A percentile compares a stretch with the other conserved stretches of the same genome.
Conservation (phyloP, 2,888 invertebrate genomes). For the Caenorhabditis imperialis region DNA sequence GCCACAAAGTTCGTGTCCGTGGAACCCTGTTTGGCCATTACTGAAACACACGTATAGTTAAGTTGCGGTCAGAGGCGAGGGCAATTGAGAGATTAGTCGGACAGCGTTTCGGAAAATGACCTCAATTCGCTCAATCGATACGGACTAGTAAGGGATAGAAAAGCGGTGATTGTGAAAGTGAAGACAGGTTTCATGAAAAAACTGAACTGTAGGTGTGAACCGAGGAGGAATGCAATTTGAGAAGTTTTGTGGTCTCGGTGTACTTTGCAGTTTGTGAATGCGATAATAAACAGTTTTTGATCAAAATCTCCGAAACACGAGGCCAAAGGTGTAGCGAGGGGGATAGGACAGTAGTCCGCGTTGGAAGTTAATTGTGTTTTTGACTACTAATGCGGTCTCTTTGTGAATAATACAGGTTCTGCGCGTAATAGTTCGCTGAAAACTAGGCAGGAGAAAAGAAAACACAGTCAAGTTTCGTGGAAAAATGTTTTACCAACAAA, state of each 20-base stretch:
- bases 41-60: conserved; percentile 12
- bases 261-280: too few species aligned
- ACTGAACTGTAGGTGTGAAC: too few species aligned
- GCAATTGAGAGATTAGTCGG: conserved; percentile 38
- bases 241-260: too few species aligned
- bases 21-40: conserved; percentile 26
- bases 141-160: conserved; percentile 6
- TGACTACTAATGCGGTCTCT: conserved; percentile 4
- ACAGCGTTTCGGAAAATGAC: conserved; percentile 21
- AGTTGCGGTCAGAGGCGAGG: not conserved
- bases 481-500: not conserved
- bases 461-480: too few species aligned
- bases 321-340: not conserved
- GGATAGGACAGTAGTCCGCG: not conserved
- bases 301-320: conserved; percentile 1
- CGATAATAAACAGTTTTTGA: not conserved
- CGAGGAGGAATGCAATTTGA: too few species aligned
- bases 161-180: conserved; percentile 6
- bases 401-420: conserved; percentile 22
- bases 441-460: not conserved
- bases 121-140: conserved; percentile 28
- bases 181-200: conserved; percentile 8
- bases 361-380: not conserved
- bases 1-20: too few species aligned
- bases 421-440: not conserved